phyloP scores from a whole-genome alignment of 30 jellyfish, hydroid and myxozoan genomes.

The Sanderia malayensis region DNA sequence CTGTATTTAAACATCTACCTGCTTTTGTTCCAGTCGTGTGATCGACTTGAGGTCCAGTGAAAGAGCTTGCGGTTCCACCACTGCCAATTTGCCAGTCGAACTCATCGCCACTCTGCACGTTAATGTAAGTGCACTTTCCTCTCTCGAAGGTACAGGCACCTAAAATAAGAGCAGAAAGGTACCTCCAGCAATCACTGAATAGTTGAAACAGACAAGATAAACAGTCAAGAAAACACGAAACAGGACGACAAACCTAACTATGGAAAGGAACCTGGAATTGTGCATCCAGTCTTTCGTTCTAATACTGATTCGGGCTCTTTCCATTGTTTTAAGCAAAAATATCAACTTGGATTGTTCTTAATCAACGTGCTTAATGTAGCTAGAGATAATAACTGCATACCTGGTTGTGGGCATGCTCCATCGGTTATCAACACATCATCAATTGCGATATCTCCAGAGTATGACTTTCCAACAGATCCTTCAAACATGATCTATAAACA shows the following conservation, averaged over 20 bases:
- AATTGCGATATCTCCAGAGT: slow-evolving; percentile 92
- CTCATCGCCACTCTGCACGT: slow-evolving; percentile 60
- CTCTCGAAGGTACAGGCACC: slow-evolving; percentile 76
- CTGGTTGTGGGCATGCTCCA: slow-evolving; percentile 93
- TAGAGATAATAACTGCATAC: too few species aligned
- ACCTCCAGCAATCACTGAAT: too few species aligned
- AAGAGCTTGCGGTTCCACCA: slow-evolving; percentile 59
- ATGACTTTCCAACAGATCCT: slow-evolving; percentile 81
- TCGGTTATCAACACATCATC: slow-evolving; percentile 85
- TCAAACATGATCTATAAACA: slow-evolving; percentile 80
- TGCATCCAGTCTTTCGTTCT: too few species aligned
- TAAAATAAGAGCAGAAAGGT: background rate
- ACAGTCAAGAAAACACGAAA: too few species aligned
- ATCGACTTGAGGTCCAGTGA: slow-evolving; percentile 69
- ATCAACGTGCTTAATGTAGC: too few species aligned
- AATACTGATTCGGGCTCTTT: too few species aligned
- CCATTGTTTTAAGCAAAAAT: too few species aligned
- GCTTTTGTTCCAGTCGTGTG: slow-evolving; percentile 64
- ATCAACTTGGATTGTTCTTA: too few species aligned
- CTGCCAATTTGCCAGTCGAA: slow-evolving; percentile 85
- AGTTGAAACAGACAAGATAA: too few species aligned
- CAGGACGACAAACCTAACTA: too few species aligned
- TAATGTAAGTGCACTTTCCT: slow-evolving; percentile 78
- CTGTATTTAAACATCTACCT: slow-evolving; percentile 32
- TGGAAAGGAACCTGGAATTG: too few species aligned